Percentiles rank a stretch among this genome's conserved stretches.
Conservation (phyloP, 2,888 invertebrate genomes). For the Tryphoninae sp. region DNA sequence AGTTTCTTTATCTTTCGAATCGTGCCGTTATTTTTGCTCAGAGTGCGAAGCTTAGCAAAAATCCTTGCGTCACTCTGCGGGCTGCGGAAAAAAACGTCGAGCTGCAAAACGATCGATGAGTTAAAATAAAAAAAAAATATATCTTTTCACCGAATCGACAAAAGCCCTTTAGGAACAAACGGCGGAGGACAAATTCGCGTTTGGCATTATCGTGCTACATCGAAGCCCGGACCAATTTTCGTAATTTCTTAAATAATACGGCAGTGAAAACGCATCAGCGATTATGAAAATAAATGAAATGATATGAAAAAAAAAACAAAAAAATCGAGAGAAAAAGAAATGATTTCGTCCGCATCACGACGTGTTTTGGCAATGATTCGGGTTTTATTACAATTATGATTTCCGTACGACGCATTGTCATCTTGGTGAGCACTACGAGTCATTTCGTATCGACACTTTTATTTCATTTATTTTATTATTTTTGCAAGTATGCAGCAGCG, state of each 20-base stretch:
- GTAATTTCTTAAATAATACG: conserved; percentile 46
- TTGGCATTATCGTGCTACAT: conserved; percentile 10
- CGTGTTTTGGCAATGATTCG: conserved; percentile 48
- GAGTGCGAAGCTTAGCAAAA: neutral
- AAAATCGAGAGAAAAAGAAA: conserved; percentile 4
- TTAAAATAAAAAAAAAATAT: neutral
- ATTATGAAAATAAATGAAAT: conserved; percentile 41
- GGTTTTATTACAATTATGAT: conserved; percentile 19
- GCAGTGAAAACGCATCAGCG: conserved; percentile 36
- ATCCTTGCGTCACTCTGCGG: neutral
- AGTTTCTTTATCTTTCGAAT: conserved; percentile 10
- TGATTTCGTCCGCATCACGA: conserved; percentile 30
- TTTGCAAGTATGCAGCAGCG: conserved; percentile 34
- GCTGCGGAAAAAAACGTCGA: conserved; percentile 11
- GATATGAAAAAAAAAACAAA: conserved; percentile 35
- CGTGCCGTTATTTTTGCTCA: neutral
- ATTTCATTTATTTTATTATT: conserved; percentile 12
- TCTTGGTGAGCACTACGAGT: conserved; percentile 35
- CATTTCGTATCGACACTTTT: conserved; percentile 28
- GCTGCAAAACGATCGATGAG: neutral
- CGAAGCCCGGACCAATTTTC: conserved; percentile 56
- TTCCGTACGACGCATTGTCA: conserved; percentile 31
- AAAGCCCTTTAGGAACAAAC: neutral
- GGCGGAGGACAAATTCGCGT: neutral
- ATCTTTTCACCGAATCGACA: neutral